Conservation (phyloP, 2,113 vertebrate species). For the Tragulus kanchil region DNA sequence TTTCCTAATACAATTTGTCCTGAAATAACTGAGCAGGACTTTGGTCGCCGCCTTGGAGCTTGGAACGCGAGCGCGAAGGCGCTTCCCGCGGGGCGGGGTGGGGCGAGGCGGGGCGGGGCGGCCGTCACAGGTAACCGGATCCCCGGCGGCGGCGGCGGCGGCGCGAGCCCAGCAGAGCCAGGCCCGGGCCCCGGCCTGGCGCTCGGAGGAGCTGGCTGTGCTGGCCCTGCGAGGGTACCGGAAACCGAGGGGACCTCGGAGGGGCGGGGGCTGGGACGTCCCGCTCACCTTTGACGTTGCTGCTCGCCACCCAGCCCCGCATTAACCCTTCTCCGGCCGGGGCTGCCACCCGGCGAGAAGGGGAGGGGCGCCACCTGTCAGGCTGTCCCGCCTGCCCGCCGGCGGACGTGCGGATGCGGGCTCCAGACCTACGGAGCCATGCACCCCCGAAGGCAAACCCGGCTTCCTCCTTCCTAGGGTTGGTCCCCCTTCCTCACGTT, state of each 20-base stretch:
- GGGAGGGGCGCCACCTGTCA: conserved; percentile 70
- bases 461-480: not conserved
- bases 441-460: not conserved
- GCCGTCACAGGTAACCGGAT: conserved; percentile 79
- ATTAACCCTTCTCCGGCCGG: conserved; percentile 74
- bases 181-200: not conserved
- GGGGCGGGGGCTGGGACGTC: conserved; percentile 66
- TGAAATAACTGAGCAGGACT: conserved; percentile 60
- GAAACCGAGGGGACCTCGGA: conserved; percentile 71
- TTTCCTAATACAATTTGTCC: conserved; percentile 38
- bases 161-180: not conserved
- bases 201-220: not conserved
- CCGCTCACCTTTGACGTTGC: conserved; percentile 68
- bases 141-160: not conserved
- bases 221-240: conserved; percentile 15
- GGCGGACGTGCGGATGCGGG: accelerated
- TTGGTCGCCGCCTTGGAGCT: conserved; percentile 48
- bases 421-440: not conserved
- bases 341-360: not conserved
- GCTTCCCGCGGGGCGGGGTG: conserved; percentile 53
- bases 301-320: conserved; percentile 51
- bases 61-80: conserved; percentile 17
- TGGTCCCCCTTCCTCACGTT: conserved; percentile 37
- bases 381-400: not conserved
- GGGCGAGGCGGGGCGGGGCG: conserved; percentile 53